Evolutionary conservation across 2,888 invertebrate genomes (phyloP).

Genomic region (Zaprionus bogoriensis): DNA sequence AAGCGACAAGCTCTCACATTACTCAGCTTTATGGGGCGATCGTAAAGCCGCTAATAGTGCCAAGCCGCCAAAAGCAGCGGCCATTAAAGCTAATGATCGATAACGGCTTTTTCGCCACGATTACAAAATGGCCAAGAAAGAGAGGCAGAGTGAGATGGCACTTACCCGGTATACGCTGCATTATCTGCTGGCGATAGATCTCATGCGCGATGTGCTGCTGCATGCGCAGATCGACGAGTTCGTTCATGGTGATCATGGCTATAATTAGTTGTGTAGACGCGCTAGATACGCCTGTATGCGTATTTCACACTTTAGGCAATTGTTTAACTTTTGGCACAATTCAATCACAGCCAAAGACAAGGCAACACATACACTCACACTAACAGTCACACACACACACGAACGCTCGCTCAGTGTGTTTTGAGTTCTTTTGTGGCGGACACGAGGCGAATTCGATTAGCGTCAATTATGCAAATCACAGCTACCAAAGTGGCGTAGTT

Average conservation of each 20-base stretch:
- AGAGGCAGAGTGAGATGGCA: not conserved
- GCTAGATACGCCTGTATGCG: conserved; percentile 14
- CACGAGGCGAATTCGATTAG: conserved; percentile 67
- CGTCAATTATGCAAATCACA: conserved; percentile 74
- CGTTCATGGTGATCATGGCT: conserved; percentile 81
- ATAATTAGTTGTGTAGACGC: conserved; percentile 1
- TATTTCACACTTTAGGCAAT: conserved; percentile 51
- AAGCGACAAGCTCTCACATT: conserved; percentile 58
- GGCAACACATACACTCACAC: conserved; percentile 7
- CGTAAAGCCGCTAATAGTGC: conserved; percentile 39
- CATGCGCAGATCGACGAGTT: conserved; percentile 81
- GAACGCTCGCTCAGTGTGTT: conserved; percentile 33
- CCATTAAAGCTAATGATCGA: conserved; percentile 57
- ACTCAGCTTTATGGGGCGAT: conserved; percentile 56
- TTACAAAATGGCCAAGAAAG: conserved; percentile 21
- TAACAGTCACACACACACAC: conserved; percentile 8
- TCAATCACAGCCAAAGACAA: conserved; percentile 50
- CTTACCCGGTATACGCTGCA: conserved; percentile 82
- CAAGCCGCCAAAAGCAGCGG: conserved; percentile 33
- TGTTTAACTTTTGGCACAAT: conserved; percentile 56
- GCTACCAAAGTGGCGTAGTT: conserved; percentile 39
- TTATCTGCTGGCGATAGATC: conserved; percentile 81
- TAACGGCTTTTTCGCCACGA: no score
- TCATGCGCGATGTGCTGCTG: conserved; percentile 82
- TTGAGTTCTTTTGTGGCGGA: conserved; percentile 32